A percentile compares a stretch with the other conserved stretches of the same genome.
phyloP scores from a whole-genome alignment of 2,888 invertebrate genomes.

The Hirtodrosophila duncani region DNA sequence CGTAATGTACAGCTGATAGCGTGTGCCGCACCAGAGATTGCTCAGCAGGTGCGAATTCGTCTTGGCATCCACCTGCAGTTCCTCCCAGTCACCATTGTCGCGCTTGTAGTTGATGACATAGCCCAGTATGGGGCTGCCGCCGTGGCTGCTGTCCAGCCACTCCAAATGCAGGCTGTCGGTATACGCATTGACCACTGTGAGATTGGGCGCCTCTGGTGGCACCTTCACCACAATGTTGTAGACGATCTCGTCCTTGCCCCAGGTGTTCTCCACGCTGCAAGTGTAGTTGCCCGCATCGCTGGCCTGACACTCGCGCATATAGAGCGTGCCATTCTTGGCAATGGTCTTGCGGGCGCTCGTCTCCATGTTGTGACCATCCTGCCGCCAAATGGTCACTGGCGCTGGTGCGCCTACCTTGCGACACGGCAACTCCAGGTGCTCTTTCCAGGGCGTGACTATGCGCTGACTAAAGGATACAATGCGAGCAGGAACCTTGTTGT shows the following conservation, averaged over 20 bases:
- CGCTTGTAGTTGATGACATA: constrained; percentile 94
- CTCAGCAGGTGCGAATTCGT: constrained; percentile 88
- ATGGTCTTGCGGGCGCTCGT: constrained; percentile 84
- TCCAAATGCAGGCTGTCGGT: constrained; percentile 89
- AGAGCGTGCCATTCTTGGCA: constrained; percentile 85
- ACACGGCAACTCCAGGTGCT: constrained; percentile 89
- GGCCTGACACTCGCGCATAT: constrained; percentile 86
- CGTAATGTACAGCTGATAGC: constrained; percentile 92
- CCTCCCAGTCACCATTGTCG: constrained; percentile 95
- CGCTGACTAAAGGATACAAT: constrained; percentile 92
- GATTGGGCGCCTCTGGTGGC: constrained; percentile 90
- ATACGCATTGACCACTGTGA: constrained; percentile 89
- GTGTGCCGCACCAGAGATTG: constrained; percentile 92
- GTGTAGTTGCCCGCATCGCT: constrained; percentile 94
- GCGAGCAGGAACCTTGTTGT: constrained; percentile 89
- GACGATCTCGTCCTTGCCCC: constrained; percentile 90
- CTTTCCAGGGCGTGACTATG: constrained; percentile 91
- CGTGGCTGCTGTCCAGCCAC: constrained; percentile 89
- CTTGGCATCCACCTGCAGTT: constrained; percentile 90
- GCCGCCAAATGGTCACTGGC: constrained; percentile 88
- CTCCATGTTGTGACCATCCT: constrained; percentile 87
- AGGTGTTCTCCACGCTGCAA: constrained; percentile 89
- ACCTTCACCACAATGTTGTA: constrained; percentile 85
- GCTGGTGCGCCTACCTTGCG: constrained; percentile 90
- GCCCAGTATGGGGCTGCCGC: constrained; percentile 89